A percentile compares a stretch with the other conserved stretches of the same genome.
These are phyloP conservation scores for Nesometra sesokonis DNA, from an alignment of 35 echinoderm and acorn worm genomes.

Conservation along the genomic window DNA sequence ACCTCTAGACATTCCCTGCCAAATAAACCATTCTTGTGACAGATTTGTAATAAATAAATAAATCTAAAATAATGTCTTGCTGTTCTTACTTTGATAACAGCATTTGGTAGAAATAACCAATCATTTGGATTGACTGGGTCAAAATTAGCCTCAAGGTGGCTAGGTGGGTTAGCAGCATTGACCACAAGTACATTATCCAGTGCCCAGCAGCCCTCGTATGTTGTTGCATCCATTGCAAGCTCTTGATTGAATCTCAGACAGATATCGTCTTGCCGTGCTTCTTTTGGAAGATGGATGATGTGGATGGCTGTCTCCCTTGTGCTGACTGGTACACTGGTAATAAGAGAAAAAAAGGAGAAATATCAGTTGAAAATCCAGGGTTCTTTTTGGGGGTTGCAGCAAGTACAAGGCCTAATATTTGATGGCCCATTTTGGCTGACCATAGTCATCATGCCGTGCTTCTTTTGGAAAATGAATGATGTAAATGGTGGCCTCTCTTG, in stretches of 20 bases:
- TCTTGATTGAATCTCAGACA: slow-evolving; percentile 77
- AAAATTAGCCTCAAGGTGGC: slow-evolving; percentile 64
- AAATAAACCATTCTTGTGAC: no score
- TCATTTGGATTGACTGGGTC: slow-evolving; percentile 58
- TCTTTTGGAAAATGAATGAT: slow-evolving; percentile 75
- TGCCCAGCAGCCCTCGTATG: slow-evolving; percentile 76
- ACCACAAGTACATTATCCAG: slow-evolving; percentile 75
- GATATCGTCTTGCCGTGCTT: slow-evolving; percentile 57
- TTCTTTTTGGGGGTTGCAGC: no score
- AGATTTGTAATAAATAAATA: no score
- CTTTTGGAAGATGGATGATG: slow-evolving; percentile 78
- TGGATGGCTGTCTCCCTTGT: slow-evolving; percentile 37
- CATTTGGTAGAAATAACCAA: slow-evolving; percentile 88
- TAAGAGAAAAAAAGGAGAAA: not conserved
- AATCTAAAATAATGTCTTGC: not conserved
- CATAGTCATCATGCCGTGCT: slow-evolving; percentile 56
- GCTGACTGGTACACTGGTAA: slow-evolving; percentile 45
- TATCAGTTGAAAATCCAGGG: no score
- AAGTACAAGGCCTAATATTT: no score
- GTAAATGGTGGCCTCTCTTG: slow-evolving; percentile 30
- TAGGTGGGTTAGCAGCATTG: slow-evolving; percentile 52
- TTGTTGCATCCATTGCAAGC: slow-evolving; percentile 60
- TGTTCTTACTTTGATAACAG: slow-evolving; percentile 53
- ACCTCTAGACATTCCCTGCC: no score
- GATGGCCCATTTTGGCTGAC: no score